Evolutionary conservation across 2,113 vertebrate species (phyloP), one percentile per base, ranked within the genome.

Genomic region (Danionella cerebrum): DNA sequence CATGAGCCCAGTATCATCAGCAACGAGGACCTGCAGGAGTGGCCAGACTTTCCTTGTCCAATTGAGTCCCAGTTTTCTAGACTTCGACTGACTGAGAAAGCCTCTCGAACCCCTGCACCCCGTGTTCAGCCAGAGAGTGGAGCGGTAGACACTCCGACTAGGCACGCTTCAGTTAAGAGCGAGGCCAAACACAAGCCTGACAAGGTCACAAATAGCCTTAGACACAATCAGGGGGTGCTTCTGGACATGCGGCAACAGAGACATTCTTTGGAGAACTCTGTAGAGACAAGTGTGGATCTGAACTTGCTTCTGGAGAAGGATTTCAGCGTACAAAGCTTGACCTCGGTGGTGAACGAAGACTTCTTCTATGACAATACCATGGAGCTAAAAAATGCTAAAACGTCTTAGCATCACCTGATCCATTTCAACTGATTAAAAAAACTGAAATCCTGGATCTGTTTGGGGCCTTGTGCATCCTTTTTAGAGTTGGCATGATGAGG

Each of bases 1-100:
- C 96, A 93, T 62, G 96, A 98, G 75, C 95, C 93, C 0, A 93
- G 96, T 70, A 95, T 96, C 58, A 83, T 97, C 41, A 94, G 93
- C 0, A 94, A 97, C 1, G 92, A 94, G 0, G 84, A 86, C 0
- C 0, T 85, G 83, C 51, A 86, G 80, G 24, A 75, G 64, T 29
- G 12, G 4, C 68, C 67, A 53, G 19, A 50, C 3, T 91, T 90
- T 0, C 87, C 89, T 0, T 87, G 87, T 62, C 84, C 91, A 60
- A 91, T 97, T 1, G 94, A 96, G 68, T 83, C 91, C 18, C 91
- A 90, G 78, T 93, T 98, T 76, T 88, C 89, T 44, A 82, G 84
- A 12, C 89, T 98, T 48, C 86, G 84, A n/a, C 90, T 98, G 62
- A 92, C 89, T 0, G 91, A 94, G 62, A 90, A 89, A 0, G 67